phyloP scores from a whole-genome alignment of 2,797 vertebrate species.

The Coreius guichenoti region DNA sequence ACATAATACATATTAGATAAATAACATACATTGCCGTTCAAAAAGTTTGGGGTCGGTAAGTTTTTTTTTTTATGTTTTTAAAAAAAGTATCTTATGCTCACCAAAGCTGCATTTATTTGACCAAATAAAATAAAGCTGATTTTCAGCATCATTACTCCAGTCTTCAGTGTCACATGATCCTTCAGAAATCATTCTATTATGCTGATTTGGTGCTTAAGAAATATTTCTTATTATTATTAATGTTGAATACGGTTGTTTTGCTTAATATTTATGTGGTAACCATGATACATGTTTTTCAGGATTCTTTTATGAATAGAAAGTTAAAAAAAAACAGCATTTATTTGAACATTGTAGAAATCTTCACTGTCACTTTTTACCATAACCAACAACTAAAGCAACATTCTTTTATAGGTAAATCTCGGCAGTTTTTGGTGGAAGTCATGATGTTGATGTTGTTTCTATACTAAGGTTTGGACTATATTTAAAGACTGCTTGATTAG shows the following conservation, averaged over 20 bases:
- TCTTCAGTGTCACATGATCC: background rate
- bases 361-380: background rate
- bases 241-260: background rate
- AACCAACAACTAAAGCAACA: background rate
- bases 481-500: constrained; percentile 1
- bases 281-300: background rate
- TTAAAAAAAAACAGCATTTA: too few species aligned
- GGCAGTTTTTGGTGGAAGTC: background rate
- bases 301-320: background rate
- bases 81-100: background rate
- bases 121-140: background rate
- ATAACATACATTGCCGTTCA: background rate
- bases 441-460: background rate
- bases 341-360: background rate
- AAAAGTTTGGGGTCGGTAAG: background rate
- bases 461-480: background rate
- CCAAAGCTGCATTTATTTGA: background rate
- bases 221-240: background rate
- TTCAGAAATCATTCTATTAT: background rate
- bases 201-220: background rate
- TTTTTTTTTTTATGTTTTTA: too few species aligned
- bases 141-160: background rate
- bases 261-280: background rate
- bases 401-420: background rate
- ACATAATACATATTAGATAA: background rate